These are phyloP conservation scores for Lapara coniferarum DNA, from an alignment of 2,888 invertebrate genomes.

Conservation along the genomic window DNA sequence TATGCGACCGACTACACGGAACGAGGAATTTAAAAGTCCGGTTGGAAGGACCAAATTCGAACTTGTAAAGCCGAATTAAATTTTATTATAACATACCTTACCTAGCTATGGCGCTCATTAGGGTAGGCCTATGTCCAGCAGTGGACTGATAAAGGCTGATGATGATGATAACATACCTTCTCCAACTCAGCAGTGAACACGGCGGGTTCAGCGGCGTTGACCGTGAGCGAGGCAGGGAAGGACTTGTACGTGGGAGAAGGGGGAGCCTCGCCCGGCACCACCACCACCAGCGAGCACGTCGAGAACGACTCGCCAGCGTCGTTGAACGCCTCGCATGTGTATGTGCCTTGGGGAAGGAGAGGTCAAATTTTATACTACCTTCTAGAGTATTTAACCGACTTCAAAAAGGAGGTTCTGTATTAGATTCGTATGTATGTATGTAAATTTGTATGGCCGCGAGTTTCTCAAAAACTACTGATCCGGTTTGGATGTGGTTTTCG, in stretches of 20 bases:
- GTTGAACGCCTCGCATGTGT: conserved; percentile 98
- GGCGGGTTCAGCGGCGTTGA: conserved; percentile 90
- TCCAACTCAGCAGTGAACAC: conserved; percentile 92
- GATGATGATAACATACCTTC: conserved; percentile 66
- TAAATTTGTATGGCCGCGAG: too few species aligned
- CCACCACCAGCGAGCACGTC: conserved; percentile 93
- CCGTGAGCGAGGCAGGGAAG: conserved; percentile 95
- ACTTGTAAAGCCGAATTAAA: too few species aligned
- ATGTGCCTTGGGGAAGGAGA: conserved; percentile 86
- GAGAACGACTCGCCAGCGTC: conserved; percentile 97
- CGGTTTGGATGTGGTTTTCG: too few species aligned
- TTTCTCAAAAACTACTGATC: too few species aligned
- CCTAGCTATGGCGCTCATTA: too few species aligned
- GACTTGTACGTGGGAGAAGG: conserved; percentile 92
- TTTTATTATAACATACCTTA: conserved; percentile 62
- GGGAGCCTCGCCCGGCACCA: conserved; percentile 93
- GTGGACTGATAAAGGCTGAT: too few species aligned
- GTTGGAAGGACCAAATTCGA: not conserved
- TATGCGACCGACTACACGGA: too few species aligned
- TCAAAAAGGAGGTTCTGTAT: too few species aligned
- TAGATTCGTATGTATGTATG: too few species aligned
- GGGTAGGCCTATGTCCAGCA: too few species aligned
- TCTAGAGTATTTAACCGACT: too few species aligned
- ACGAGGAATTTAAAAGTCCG: not conserved
- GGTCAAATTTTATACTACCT: too few species aligned